phyloP scores from a whole-genome alignment of 2,888 invertebrate genomes.

The Pecten maximus region DNA sequence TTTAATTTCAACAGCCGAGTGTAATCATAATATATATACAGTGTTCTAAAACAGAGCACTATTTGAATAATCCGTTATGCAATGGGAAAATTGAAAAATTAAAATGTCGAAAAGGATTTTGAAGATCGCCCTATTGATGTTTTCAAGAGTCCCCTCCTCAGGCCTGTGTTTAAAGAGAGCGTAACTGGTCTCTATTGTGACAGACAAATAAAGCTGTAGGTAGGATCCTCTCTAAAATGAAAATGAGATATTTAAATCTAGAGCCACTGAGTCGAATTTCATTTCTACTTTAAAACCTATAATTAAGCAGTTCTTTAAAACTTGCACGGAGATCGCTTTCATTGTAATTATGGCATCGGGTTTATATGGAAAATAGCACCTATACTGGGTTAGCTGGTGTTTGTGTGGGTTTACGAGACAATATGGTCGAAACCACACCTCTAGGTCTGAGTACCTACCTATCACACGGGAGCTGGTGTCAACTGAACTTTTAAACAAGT shows the following conservation, averaged over 20 bases:
- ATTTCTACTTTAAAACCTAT: conserved; percentile 10
- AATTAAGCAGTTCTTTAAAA: conserved; percentile 24
- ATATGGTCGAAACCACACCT: background rate
- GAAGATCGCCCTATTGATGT: background rate
- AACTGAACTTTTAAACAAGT: background rate
- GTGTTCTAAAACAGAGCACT: background rate
- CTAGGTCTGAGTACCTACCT: background rate
- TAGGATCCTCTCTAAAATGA: background rate
- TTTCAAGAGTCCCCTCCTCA: background rate
- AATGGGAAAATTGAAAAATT: background rate
- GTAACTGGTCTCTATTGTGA: background rate
- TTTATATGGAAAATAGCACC: background rate
- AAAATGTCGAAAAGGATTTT: background rate
- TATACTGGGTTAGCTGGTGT: background rate
- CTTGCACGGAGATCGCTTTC: conserved; percentile 30
- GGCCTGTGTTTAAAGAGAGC: background rate
- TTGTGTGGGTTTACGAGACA: background rate
- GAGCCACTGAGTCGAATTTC: background rate
- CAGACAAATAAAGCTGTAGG: background rate
- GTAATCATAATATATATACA: background rate
- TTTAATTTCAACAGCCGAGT: background rate
- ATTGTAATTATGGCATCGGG: conserved; percentile 30
- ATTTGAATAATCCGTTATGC: conserved; percentile 9
- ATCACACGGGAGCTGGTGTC: background rate
- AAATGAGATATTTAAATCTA: conserved; percentile 22